Conservation (phyloP, 2,797 vertebrate species). For the Amblyraja radiata region DNA sequence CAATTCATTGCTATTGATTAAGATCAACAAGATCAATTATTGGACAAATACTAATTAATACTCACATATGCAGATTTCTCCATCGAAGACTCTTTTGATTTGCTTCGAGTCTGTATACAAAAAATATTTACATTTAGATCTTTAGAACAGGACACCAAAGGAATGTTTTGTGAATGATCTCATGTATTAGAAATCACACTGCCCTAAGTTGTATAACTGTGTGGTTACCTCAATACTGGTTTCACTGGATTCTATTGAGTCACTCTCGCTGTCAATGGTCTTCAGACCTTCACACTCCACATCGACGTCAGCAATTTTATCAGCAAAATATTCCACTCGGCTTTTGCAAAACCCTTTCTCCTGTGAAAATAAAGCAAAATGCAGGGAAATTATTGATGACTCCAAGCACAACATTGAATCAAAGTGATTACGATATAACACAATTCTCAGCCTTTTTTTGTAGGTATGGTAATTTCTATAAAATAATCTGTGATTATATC, state of each 20-base stretch:
- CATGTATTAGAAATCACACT: neutral
- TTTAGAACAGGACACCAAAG: neutral
- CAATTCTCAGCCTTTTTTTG: neutral
- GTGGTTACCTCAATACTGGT: neutral
- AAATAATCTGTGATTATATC: too few relatives aligned
- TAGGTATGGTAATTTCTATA: neutral
- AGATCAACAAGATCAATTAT: neutral
- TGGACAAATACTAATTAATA: neutral
- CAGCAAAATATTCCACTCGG: neutral
- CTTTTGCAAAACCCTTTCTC: conserved; percentile 20
- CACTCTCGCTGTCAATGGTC: neutral
- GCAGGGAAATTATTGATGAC: too few relatives aligned
- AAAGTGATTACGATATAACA: neutral
- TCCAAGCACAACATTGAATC: too few relatives aligned
- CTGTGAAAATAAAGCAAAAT: neutral
- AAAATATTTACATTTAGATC: neutral
- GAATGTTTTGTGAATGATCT: neutral
- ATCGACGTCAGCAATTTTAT: neutral
- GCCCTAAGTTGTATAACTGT: neutral
- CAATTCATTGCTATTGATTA: neutral
- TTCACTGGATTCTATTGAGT: neutral
- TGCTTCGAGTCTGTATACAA: neutral
- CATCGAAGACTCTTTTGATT: neutral
- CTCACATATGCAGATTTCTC: neutral
- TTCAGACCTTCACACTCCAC: neutral